Percentiles rank a stretch among this genome's conserved stretches.
Conservation (phyloP, 2,797 vertebrate genomes). For the Cottoperca gobio region DNA sequence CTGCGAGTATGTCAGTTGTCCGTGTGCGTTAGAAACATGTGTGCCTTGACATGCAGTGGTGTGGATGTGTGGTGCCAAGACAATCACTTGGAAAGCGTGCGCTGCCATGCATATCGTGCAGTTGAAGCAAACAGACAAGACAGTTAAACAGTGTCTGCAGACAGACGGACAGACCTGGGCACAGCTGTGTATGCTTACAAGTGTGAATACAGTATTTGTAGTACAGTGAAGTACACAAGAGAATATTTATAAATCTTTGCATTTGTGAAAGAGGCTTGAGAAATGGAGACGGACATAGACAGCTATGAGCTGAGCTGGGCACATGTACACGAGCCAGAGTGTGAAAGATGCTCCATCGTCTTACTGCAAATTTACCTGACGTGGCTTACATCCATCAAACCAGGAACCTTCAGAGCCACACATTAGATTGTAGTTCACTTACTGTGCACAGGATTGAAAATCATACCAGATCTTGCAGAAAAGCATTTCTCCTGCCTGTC, state of each 20-base stretch:
- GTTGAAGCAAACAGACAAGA: slow-evolving; percentile 65
- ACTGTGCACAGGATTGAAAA: slow-evolving; percentile 64
- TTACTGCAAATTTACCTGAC: slow-evolving; percentile 59
- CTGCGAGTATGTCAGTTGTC: slow-evolving; percentile 1
- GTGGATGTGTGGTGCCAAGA: slow-evolving; percentile 50
- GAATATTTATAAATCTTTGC: slow-evolving; percentile 40
- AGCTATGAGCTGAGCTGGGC: slow-evolving; percentile 70
- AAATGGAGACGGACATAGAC: slow-evolving; percentile 75
- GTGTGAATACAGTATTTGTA: slow-evolving; percentile 62
- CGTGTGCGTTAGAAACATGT: slow-evolving; percentile 19
- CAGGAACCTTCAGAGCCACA: slow-evolving; percentile 66
- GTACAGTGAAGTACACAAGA: slow-evolving; percentile 63
- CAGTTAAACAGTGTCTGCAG: slow-evolving; percentile 80
- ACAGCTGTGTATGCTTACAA: slow-evolving; percentile 76
- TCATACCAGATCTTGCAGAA: slow-evolving; percentile 56
- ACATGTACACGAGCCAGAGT: slow-evolving; percentile 82
- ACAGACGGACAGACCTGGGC: slow-evolving; percentile 84
- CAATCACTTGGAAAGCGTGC: slow-evolving; percentile 60
- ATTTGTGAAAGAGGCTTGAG: slow-evolving; percentile 63
- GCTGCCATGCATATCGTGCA: slow-evolving; percentile 73
- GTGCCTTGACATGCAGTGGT: slow-evolving; percentile 50
- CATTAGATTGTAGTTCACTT: slow-evolving; percentile 58
- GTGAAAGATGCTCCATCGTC: slow-evolving; percentile 88
- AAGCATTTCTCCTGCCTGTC: slow-evolving; percentile 30
- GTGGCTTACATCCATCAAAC: slow-evolving; percentile 62